Conservation (phyloP, 30 jellyfish, hydroid and myxozoan genomes). For the Aurelia sp. region DNA sequence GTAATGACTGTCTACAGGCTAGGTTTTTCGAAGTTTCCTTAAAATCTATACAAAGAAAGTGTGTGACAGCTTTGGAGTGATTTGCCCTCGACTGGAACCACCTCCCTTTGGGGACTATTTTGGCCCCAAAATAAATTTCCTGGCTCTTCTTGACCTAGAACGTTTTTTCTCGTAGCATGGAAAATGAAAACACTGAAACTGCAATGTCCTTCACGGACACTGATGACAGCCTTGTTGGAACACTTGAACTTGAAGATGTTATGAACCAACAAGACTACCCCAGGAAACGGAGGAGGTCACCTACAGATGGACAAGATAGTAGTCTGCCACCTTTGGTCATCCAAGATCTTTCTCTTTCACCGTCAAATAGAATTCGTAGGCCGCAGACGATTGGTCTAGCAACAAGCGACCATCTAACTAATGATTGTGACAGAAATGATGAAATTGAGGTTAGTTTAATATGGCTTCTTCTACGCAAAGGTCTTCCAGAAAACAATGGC, state of each 20-base stretch:
- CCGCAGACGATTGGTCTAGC: conserved; percentile 56
- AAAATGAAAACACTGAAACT: background rate
- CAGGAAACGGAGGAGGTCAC: conserved; percentile 45
- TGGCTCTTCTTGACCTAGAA: no score
- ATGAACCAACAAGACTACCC: conserved; percentile 17
- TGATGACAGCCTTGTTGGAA: conserved; percentile 6
- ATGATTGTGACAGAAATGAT: conserved; percentile 44
- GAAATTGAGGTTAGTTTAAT: conserved; percentile 41
- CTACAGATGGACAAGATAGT: conserved; percentile 6
- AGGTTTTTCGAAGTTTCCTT: no score
- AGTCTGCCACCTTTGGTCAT: conserved; percentile 66
- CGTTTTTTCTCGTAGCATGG: no score
- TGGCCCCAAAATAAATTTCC: no score
- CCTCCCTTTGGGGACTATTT: no score
- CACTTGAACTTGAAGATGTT: conserved; percentile 46
- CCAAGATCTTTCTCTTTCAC: conserved; percentile 68
- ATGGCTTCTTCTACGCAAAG: no score
- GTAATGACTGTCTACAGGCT: no score
- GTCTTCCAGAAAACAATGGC: no score
- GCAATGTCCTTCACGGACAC: conserved; percentile 71
- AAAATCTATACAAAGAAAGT: no score
- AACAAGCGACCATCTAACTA: conserved; percentile 50
- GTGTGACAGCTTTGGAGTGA: no score
- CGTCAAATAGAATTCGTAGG: conserved; percentile 57
- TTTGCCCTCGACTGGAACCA: no score